Evolutionary conservation across 2,113 vertebrate species (phyloP).

Genomic region (Butorides virescens): DNA sequence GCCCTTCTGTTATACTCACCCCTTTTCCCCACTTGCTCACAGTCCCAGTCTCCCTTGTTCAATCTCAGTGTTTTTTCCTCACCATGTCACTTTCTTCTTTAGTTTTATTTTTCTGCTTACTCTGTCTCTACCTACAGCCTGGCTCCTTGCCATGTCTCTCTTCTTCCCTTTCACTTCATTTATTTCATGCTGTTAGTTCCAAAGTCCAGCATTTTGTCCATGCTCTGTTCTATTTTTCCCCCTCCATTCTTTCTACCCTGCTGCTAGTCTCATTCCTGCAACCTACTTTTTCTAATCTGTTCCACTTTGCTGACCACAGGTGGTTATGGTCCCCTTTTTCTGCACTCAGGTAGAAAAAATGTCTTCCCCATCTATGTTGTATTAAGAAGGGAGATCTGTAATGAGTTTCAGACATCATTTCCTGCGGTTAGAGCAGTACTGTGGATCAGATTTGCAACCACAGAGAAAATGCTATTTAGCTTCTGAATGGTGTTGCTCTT

Average conservation of each 20-base stretch:
- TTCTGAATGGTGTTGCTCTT: background rate
- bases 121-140: background rate
- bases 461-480: background rate
- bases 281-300: slow-evolving; percentile 33
- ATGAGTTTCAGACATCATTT: background rate
- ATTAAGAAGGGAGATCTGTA: background rate
- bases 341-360: background rate
- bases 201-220: background rate
- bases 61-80: background rate
- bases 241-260: background rate
- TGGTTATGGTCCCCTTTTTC: background rate
- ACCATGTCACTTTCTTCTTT: background rate
- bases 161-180: background rate
- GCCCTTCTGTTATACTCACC: background rate
- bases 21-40: background rate
- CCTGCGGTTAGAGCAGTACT: background rate
- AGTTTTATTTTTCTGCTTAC: background rate
- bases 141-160: background rate
- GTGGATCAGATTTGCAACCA: background rate
- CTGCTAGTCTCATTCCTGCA: slow-evolving; percentile 2
- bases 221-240: background rate
- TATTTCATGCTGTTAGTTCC: slow-evolving; percentile 10
- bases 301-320: slow-evolving; percentile 31
- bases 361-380: background rate
- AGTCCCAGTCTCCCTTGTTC: background rate